Base-by-base conservation (phyloP, 2,888 invertebrate genomes). In the Epistrophella euchroma region DNA sequence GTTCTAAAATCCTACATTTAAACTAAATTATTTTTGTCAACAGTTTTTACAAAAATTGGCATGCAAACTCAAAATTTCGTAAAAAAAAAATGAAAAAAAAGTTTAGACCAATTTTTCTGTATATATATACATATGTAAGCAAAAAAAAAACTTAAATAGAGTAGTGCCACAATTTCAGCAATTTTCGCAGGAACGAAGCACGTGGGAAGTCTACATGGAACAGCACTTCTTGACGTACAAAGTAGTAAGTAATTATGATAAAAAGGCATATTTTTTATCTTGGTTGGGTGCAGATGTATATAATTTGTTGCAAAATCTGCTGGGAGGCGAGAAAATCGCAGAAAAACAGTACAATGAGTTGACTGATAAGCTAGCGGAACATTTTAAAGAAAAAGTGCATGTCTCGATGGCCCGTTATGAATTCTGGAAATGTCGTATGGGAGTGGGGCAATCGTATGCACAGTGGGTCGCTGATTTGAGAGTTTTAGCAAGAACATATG, bases 191-290 rank as follows among this genome's bases (percentile, higher is more conserved):
- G 19, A 74, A 73, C 19, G 25, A 2, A 25, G 4, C 4, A 64
- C 64, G 35, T 64, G 55, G 55, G 74, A 55, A 10, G 62, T 64
- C 2, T 64, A 64, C n/a, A 52, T 32, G 64, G 17, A 55, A 71
- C 40, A 43, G n/a, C 56, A 71, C 56, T 71, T 71, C n/a, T 13
- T 56, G 11, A 55, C 74, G 40, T 64, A 74, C 6, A 74, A 64
- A 32, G 64, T 74, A 43, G 70, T 74, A 19, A 74, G 74, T 64
- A 43, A 28, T 4, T 43, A 74, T 25, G 74, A 64, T 1, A 13
- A 64, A 74, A 74, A 66, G 45, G 60, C 68, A 37, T 50, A 45
- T 58, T 68, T 66, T 68, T 56, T 76, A 47, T 60, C 68, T 4
- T 68, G 70, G 60, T 13, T 70, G 22, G 60, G 62, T 2, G 22